Evolutionary conservation across 2,113 vertebrate genomes (phyloP).

Genomic region (Chinchilla lanigera): DNA sequence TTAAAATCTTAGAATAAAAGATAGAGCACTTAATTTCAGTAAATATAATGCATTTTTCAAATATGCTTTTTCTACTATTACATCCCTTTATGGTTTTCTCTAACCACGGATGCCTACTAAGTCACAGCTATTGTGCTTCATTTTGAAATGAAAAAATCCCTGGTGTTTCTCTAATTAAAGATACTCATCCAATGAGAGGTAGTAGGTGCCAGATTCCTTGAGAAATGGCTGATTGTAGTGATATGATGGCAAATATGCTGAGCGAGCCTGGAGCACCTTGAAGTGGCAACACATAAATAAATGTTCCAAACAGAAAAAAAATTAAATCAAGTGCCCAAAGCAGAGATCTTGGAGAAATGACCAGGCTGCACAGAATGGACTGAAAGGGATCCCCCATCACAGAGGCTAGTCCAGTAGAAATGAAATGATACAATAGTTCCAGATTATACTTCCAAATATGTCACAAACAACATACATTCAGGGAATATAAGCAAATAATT

Average conservation of each 20-base stretch:
- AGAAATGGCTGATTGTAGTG: background rate
- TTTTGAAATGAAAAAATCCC: background rate
- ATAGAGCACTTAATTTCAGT: background rate
- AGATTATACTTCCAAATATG: background rate
- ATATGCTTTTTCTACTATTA: background rate
- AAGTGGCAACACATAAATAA: background rate
- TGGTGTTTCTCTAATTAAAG: background rate
- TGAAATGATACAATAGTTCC: background rate
- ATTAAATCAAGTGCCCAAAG: background rate
- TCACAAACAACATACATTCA: too few relatives aligned
- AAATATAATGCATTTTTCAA: background rate
- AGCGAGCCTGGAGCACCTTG: too few relatives aligned
- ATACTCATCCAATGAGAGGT: background rate
- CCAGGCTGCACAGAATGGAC: background rate
- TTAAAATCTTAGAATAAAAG: slow-evolving; percentile 41
- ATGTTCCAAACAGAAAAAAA: background rate
- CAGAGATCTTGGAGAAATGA: background rate
- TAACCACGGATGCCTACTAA: background rate
- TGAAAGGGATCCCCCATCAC: background rate
- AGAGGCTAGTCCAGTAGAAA: background rate
- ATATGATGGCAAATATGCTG: accelerated
- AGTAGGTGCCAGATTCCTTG: background rate
- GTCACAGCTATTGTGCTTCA: background rate
- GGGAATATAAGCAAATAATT: background rate
- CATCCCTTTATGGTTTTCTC: background rate